Conservation (phyloP, 1,140 invertebrate species). For the Scaptomyza montana region DNA sequence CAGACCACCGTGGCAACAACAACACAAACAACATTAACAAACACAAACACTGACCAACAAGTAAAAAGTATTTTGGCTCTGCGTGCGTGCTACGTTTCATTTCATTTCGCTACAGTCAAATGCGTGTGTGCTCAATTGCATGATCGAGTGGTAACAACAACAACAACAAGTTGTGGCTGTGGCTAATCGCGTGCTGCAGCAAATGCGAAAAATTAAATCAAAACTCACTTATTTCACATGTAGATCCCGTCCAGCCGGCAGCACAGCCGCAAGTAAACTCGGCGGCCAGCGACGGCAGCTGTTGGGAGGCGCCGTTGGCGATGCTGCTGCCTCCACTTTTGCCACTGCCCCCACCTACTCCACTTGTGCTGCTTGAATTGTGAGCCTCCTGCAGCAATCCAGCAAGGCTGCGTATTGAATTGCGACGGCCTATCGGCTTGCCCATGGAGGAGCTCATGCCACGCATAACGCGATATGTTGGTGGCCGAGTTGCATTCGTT, state of each 20-base stretch:
- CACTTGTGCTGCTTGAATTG: slow-evolving; percentile 41
- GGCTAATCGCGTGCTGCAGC: slow-evolving; percentile 77
- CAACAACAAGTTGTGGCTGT: slow-evolving; percentile 34
- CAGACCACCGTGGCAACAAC: slow-evolving; percentile 65
- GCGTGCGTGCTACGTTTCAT: slow-evolving; percentile 79
- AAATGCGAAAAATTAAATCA: slow-evolving; percentile 74
- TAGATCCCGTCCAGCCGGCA: slow-evolving; percentile 92
- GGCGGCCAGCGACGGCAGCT: slow-evolving; percentile 66
- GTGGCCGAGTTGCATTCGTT: slow-evolving; percentile 62
- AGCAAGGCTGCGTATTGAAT: slow-evolving; percentile 71
- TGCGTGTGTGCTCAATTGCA: slow-evolving; percentile 80
- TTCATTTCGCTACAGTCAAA: slow-evolving; percentile 80
- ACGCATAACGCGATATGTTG: slow-evolving; percentile 75
- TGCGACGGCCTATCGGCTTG: slow-evolving; percentile 83
- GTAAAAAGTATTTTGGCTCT: slow-evolving; percentile 8
- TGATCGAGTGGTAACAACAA: slow-evolving; percentile 62
- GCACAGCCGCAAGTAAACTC: slow-evolving; percentile 92
- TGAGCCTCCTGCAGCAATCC: slow-evolving; percentile 45
- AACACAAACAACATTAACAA: slow-evolving; percentile 26
- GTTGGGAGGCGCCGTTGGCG: slow-evolving; percentile 30
- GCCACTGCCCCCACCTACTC: slow-evolving; percentile 1
- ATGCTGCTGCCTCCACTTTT: slow-evolving; percentile 14
- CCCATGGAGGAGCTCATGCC: slow-evolving; percentile 84
- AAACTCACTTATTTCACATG: slow-evolving; percentile 89
- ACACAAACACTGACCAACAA: slow-evolving; percentile 23